Base-by-base conservation (phyloP, 2,113 vertebrate species). In the Salvator merianae region DNA sequence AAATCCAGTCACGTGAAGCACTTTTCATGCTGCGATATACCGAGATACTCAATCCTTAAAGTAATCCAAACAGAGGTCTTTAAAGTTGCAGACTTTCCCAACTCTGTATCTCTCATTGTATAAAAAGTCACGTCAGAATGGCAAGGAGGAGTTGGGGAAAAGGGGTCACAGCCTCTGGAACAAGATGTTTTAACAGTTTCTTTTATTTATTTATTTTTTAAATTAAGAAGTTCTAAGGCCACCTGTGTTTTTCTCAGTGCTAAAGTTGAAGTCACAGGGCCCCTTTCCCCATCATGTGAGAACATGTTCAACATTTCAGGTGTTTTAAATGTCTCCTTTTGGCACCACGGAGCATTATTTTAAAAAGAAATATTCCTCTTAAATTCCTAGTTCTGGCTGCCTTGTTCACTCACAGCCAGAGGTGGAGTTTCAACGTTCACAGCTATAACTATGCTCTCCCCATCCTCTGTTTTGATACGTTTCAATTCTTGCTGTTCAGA, bases 231-330 rank as follows among this genome's bases (percentile, higher is more conserved):
- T 93, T 94, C 93, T 96, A 96, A 96, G 98, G 97, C 97, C 97
- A 96, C 96, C 97, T 96, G 97, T 96, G 96, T 96, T 84, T 89
- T 90, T 93, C 94, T 95, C 95, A 96, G 97, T 96, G 97, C 97
- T 96, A 95, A 93, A 85, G 92, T 92, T 90, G 93, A 94, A 95
- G 94, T 96, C 94, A 90, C 96, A 96, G 96, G 96, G 95, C 95
- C 95, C 95, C 90, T 94, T 85, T 91, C 87, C 93, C 94, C 94
- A 94, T 91, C 90, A 90, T 88, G 85, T 86, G 89, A 91, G 94
- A 90, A 95, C 88, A 94, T 93, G 91, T 96, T 97, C 93, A 90
- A 92, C 91, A 81, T 95, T 94, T 95, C 88, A 93, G 94, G 94
- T 87, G 93, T 94, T 93, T n/a, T 87, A 95, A 92, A 94, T 90